Percentiles rank a stretch among this genome's conserved stretches.
These are phyloP conservation scores for Melanotaenia duboulayi DNA, from an alignment of 2,113 vertebrate genomes.

Conservation along the genomic window DNA sequence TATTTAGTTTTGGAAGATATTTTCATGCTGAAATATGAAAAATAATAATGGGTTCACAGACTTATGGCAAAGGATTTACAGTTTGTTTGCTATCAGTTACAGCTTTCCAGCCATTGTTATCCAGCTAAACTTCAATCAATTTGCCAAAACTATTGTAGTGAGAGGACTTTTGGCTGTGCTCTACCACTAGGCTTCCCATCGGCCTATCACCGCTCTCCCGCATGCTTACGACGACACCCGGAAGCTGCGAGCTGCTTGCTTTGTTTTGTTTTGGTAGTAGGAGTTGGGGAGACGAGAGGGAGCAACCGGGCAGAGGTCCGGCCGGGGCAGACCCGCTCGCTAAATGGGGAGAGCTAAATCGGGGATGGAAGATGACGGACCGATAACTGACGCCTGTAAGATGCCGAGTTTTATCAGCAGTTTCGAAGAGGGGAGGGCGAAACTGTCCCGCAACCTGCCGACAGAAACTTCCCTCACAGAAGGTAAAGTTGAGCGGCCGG, in stretches of 20 bases:
- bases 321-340: constrained; percentile 40
- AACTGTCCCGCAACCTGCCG: constrained; percentile 56
- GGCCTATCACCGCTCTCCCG: constrained; percentile 58
- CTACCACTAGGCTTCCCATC: constrained; percentile 44
- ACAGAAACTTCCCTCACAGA: constrained; percentile 63
- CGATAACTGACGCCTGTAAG: constrained; percentile 59
- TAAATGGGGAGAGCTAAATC: constrained; percentile 78
- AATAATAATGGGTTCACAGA: not conserved
- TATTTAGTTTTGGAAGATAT: not conserved
- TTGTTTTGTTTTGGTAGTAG: constrained; percentile 78
- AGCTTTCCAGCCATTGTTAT: not conserved
- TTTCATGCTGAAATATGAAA: not conserved
- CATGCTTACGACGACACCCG: constrained; percentile 78
- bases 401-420: constrained; percentile 76
- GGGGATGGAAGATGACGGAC: constrained; percentile 90
- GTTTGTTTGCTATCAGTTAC: not conserved
- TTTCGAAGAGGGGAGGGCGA: constrained; percentile 69
- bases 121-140: too few relatives aligned
- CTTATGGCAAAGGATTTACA: not conserved
- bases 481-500: constrained; percentile 67
- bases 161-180: not conserved
- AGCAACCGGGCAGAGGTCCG: constrained; percentile 18
- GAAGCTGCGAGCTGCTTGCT: constrained; percentile 78
- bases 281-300: constrained; percentile 37
- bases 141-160: not conserved